Percentiles rank a stretch among this genome's conserved stretches.
Conservation (phyloP, 1,140 invertebrate species). For the Zophobas atratus region DNA sequence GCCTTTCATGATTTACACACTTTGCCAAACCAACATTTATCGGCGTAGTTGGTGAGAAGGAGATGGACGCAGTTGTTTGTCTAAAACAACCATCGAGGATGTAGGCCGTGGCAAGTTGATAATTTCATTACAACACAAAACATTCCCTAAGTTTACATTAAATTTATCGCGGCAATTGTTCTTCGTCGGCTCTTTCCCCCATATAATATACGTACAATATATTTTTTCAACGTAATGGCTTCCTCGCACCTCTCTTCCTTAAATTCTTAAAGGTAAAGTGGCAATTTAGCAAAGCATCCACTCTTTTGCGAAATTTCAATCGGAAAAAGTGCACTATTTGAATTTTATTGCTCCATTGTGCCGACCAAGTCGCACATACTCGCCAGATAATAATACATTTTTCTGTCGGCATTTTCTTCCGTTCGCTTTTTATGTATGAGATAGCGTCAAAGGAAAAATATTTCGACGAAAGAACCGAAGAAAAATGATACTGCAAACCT, state of each 20-base stretch:
- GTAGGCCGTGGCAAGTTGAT: constrained; percentile 22
- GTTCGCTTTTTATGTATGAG: constrained; percentile 41
- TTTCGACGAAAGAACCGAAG: constrained; percentile 18
- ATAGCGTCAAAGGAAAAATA: constrained; percentile 31
- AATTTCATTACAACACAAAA: constrained; percentile 35
- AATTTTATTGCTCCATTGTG: constrained; percentile 41
- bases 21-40: constrained; percentile 31
- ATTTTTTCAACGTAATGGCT: constrained; percentile 20
- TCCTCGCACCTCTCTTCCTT: constrained; percentile 18
- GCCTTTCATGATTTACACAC: constrained; percentile 38
- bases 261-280: constrained; percentile 38
- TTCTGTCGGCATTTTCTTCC: constrained; percentile 36
- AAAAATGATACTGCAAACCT: constrained; percentile 33
- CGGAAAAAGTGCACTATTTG: constrained; percentile 42
- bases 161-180: constrained; percentile 29
- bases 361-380: constrained; percentile 34
- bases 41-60: constrained; percentile 17
- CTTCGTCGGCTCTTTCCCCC: constrained; percentile 9
- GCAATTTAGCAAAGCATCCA: constrained; percentile 32
- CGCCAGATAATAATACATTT: constrained; percentile 38
- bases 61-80: constrained; percentile 29
- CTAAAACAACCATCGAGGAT: constrained; percentile 17
- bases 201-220: constrained; percentile 6
- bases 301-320: constrained; percentile 33
- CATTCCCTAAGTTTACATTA: constrained; percentile 14